Conservation (phyloP, 2,113 vertebrate species). For the Lasiurus borealis region DNA sequence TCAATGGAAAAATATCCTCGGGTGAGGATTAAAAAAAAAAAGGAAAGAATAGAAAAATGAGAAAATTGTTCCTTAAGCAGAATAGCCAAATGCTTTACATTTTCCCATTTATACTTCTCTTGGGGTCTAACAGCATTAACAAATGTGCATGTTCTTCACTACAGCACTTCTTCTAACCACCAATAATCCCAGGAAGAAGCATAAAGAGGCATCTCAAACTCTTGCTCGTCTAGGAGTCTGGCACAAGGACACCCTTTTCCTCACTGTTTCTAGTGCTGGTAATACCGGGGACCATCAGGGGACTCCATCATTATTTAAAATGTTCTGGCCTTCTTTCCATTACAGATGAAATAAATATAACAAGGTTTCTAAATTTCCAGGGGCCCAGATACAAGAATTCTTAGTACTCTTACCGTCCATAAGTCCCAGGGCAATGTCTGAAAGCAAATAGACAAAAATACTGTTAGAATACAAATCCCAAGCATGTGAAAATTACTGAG, state of each 20-base stretch:
- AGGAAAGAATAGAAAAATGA: background rate
- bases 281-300: background rate
- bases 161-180: background rate
- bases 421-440: slow-evolving; percentile 98
- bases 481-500: background rate
- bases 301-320: slow-evolving; percentile 31
- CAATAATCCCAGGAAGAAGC: background rate
- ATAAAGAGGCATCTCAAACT: background rate
- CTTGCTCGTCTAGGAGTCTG: background rate
- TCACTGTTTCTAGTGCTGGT: background rate
- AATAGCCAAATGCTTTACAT: background rate
- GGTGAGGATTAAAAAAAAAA: no score
- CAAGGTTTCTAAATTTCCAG: slow-evolving; percentile 42
- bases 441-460: slow-evolving; percentile 79
- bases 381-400: slow-evolving; percentile 40
- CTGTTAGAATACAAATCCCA: background rate
- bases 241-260: background rate
- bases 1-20: no score
- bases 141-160: background rate
- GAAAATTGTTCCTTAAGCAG: background rate
- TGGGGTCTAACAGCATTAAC: background rate
- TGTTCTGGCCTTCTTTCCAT: background rate
- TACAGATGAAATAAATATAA: slow-evolving; percentile 59
- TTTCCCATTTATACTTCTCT: background rate
- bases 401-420: slow-evolving; percentile 93